Evolutionary conservation across 2,888 invertebrate genomes (phyloP), one percentile per base, ranked within the genome.

Genomic region (Phyto melanocephala): DNA sequence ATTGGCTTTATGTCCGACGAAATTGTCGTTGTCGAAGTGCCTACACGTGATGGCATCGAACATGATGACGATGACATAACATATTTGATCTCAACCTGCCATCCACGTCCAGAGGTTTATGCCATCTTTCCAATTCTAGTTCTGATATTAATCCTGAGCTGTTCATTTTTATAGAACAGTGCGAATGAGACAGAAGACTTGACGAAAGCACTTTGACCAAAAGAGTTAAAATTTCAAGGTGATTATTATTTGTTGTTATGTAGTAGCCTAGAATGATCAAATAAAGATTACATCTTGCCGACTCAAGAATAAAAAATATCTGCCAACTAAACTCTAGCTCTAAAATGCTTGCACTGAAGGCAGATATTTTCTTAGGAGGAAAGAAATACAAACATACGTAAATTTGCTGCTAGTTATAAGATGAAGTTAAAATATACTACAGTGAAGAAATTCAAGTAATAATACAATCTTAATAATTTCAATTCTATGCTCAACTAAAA

Each of bases 11-110:
- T 95, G 84, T 95, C 96, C 81, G 94, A 94, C 84, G 96, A 96
- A 89, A 93, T 94, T 86, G 96, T 97, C 10, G 94, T 97, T 74
- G 95, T 97, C 45, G 96, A 97, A 92, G 94, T 96, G 58, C 96
- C 96, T 13, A 95, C 96, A 0, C 93, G 93, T 80, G 95, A 96
- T 91, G 96, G 96, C 17, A 94, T 96, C 79, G 95, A 95, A 87
- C 94, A 95, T 87, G 94, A 95, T 88, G 94, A 93, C 54, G 95
- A 95, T 86, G 95, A 96, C 88, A 93, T 94, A 80, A 94, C 94
- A 10, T 92, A 94, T 85, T 92, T 97, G 74, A 92, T 94, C 81
- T 96, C 96, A 65, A 94, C 94, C 5, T 97, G 97, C 88, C 94
- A 95, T 90, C 97, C 97, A 8, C 92, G 97, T 85, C 94, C 95